Conservation (phyloP, 2,113 vertebrate species). For the Periophthalmodon schlosseri region DNA sequence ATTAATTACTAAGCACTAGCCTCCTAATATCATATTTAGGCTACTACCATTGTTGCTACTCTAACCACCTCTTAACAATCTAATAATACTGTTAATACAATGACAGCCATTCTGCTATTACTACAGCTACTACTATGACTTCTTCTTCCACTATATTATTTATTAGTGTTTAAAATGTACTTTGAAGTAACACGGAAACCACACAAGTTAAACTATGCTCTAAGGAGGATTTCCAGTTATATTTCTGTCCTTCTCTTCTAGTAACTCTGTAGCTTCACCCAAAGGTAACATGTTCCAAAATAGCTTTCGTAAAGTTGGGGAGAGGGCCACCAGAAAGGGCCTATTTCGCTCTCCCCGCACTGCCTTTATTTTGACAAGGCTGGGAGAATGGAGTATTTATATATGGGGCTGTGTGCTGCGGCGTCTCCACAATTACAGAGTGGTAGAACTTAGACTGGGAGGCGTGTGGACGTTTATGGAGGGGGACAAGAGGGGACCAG, state of each 20-base stretch:
- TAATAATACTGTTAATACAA: background rate
- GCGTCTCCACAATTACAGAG: slow-evolving; percentile 82
- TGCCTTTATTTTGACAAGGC: slow-evolving; percentile 81
- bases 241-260: background rate
- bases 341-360: slow-evolving; percentile 64
- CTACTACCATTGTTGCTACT: too few relatives aligned
- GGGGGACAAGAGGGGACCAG: slow-evolving; percentile 70
- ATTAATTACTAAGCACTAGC: too few relatives aligned
- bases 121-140: background rate
- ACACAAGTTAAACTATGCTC: background rate
- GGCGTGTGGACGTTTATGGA: slow-evolving; percentile 73
- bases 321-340: slow-evolving; percentile 63
- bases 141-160: background rate
- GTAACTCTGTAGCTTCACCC: slow-evolving; percentile 40
- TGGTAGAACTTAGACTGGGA: slow-evolving; percentile 76
- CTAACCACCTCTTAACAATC: too few relatives aligned
- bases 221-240: background rate
- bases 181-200: background rate
- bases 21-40: too few relatives aligned
- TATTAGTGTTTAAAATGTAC: background rate
- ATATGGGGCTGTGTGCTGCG: slow-evolving; percentile 80
- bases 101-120: background rate
- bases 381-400: slow-evolving; percentile 81
- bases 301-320: slow-evolving; percentile 58
- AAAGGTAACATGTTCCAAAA: slow-evolving; percentile 68